Conservation (phyloP, 2,888 invertebrate species). For the Cabera pusaria region DNA sequence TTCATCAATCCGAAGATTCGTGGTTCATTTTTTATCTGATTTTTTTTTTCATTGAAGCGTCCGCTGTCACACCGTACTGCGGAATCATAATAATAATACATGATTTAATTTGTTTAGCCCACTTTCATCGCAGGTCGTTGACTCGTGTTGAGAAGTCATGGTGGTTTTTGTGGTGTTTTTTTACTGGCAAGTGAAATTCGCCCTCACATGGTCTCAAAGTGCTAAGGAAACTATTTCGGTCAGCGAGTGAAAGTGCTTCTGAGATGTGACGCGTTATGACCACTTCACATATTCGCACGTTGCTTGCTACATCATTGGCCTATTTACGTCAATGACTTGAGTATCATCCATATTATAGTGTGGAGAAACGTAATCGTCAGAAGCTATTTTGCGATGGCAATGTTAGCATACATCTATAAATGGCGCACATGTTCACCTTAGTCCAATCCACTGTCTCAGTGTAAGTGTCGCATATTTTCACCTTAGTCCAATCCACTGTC, state of each 20-base stretch:
- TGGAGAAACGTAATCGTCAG: no score
- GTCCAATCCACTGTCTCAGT: no score
- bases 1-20: slow-evolving; percentile 54
- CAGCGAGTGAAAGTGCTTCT: slow-evolving; percentile 39
- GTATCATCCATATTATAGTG: not conserved
- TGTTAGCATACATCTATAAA: no score
- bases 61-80: slow-evolving; percentile 11
- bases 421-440: no score
- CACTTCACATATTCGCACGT: slow-evolving; percentile 26
- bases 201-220: slow-evolving; percentile 27
- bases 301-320: slow-evolving; percentile 1
- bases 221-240: slow-evolving; percentile 28
- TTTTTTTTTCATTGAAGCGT: no score
- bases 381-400: no score
- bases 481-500: no score
- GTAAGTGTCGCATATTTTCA: no score
- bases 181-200: slow-evolving; percentile 57
- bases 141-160: slow-evolving; percentile 42
- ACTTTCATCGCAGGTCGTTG: slow-evolving; percentile 59
- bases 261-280: slow-evolving; percentile 23
- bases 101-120: slow-evolving; percentile 37
- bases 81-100: slow-evolving; percentile 42
- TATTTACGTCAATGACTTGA: slow-evolving; percentile 2
- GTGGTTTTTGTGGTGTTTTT: slow-evolving; percentile 47
- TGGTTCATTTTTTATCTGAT: slow-evolving; percentile 45